phyloP scores from a whole-genome alignment of 2,888 invertebrate genomes.

The Plusia festucae region DNA sequence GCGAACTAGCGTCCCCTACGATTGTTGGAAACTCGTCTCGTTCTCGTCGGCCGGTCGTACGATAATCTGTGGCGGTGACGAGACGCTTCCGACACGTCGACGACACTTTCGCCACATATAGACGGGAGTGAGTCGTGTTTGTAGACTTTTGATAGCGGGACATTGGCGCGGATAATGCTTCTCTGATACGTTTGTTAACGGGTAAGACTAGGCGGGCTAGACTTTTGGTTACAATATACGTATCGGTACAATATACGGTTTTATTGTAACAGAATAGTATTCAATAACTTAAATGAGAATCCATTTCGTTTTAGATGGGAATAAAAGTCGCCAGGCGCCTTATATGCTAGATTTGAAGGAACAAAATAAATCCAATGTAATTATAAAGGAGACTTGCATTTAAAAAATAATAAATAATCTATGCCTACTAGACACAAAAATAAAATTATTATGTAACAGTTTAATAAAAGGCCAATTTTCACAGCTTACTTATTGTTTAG shows the following conservation, averaged over 20 bases:
- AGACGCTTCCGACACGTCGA: constrained; percentile 67
- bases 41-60: constrained; percentile 53
- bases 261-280: too few relatives aligned
- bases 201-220: not conserved
- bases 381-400: too few relatives aligned
- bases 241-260: too few relatives aligned
- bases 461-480: too few relatives aligned
- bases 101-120: constrained; percentile 66
- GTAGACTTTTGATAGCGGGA: constrained; percentile 37
- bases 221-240: not conserved
- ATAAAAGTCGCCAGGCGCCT: too few relatives aligned
- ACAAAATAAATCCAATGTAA: too few relatives aligned
- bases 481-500: constrained; percentile 29
- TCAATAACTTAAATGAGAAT: too few relatives aligned
- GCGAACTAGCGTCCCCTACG: constrained; percentile 38
- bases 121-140: constrained; percentile 11
- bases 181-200: not conserved
- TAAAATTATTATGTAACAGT: too few relatives aligned
- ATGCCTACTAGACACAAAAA: too few relatives aligned
- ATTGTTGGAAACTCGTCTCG: constrained; percentile 57
- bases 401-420: too few relatives aligned
- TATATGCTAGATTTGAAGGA: too few relatives aligned
- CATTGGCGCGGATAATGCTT: constrained; percentile 1
- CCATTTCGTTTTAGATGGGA: not conserved
- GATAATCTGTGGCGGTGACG: constrained; percentile 65